phyloP scores from a whole-genome alignment of 2,113 vertebrate species.

The Rhinoptilus africanus region DNA sequence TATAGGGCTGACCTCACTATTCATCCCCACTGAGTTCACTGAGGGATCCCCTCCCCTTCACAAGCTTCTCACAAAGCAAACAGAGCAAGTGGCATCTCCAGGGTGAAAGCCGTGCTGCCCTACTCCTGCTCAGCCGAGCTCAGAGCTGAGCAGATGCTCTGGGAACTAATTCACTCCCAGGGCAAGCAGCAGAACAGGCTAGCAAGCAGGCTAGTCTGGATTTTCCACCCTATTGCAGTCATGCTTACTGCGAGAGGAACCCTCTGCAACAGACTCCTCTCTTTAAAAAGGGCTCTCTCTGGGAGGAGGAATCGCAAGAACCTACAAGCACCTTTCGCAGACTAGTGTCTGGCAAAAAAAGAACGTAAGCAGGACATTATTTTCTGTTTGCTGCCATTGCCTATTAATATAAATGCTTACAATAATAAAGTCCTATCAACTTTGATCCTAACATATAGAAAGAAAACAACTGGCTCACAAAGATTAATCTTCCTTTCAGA shows the following conservation, averaged over 20 bases:
- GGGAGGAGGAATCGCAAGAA: not conserved
- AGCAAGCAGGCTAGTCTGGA: not conserved
- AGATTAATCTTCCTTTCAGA: not conserved
- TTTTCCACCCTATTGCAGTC: not conserved
- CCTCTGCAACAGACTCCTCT: not conserved
- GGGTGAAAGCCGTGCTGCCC: not conserved
- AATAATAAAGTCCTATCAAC: not conserved
- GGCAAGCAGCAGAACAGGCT: not conserved
- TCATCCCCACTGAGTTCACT: not conserved
- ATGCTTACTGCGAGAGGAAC: not conserved
- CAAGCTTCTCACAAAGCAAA: not conserved
- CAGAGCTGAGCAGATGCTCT: not conserved
- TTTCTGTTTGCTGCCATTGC: not conserved
- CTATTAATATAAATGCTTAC: not conserved
- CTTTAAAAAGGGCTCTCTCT: not conserved
- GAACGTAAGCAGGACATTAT: not conserved
- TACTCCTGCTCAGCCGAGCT: not conserved
- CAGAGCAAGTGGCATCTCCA: not conserved
- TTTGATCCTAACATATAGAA: not conserved
- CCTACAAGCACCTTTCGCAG: not conserved
- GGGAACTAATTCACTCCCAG: not conserved
- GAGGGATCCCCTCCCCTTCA: not conserved
- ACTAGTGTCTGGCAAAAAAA: not conserved
- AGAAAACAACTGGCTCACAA: not conserved
- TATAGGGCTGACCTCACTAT: not conserved